Base-by-base conservation (phyloP, 2,888 invertebrate species). In the Rhorus exstirpatorius region DNA sequence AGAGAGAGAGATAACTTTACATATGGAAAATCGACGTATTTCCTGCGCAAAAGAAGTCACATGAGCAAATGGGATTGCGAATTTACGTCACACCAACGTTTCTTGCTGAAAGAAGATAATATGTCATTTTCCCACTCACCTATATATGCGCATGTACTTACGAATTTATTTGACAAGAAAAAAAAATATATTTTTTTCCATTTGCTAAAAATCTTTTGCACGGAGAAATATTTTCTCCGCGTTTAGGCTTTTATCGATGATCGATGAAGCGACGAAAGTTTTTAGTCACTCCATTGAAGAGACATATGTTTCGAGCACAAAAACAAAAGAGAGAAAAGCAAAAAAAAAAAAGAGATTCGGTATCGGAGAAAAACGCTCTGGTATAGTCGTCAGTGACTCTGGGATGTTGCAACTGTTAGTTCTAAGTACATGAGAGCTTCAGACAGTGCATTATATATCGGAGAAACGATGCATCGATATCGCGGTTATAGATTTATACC, bases 181-280 rank as follows among this genome's bases (percentile, higher is more conserved):
- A 35, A 67, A 67, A 24, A 17, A 53, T 35, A 55, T 55, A 24
- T 44, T 12, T 44, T 60, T 60, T 17, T 46, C 46, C 58, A 46
- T 35, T 60, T 19, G n/a, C 17, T 46, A 17, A 8, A 46, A 71
- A 46, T 71, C 31, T 71, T 35, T 46, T 60, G 49, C 17, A 6
- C 3, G 31, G 35, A 60, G 46, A 55, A 53, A 71, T 46, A 17
- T 60, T 19, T 71, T 31, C 31, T 65, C 31, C 31, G 65, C 21
- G 63, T 14, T 26, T 49, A 10, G 26, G 44, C 26, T 65, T 53
- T 65, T 46, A 71, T 60, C 71, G n/a, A 49, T 46, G 60, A 71
- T 60, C 71, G 71, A 71, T 71, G 19, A 35, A n/a, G 46, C 44
- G 26, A 41, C 41, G 44, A 17, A 70, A 55, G 26, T n/a, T n/a